phyloP scores from a whole-genome alignment of 2,888 invertebrate genomes.

The Gortyna flavago region DNA sequence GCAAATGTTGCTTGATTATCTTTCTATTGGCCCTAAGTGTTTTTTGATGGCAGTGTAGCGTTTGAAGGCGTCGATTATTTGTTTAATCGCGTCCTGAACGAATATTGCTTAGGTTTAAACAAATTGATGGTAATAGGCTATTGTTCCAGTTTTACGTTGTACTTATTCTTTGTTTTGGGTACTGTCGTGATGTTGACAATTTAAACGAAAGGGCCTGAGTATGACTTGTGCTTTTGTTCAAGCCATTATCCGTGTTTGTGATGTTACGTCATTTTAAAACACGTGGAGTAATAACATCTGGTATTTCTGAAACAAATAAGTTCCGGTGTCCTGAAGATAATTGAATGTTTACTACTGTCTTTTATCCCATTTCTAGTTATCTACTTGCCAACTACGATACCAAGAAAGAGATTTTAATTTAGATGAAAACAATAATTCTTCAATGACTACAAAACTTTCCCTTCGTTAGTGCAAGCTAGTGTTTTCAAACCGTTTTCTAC shows the following conservation, averaged over 20 bases:
- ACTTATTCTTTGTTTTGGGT: slow-evolving; percentile 23
- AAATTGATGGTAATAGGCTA: slow-evolving; percentile 26
- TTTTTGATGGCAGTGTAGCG: slow-evolving; percentile 80
- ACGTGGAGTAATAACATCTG: slow-evolving; percentile 34
- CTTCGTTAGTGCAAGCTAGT: slow-evolving; percentile 71
- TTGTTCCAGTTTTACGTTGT: slow-evolving; percentile 15
- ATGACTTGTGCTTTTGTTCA: slow-evolving; percentile 66
- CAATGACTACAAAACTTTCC: slow-evolving; percentile 72
- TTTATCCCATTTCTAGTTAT: background rate
- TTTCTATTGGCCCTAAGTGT: slow-evolving; percentile 81
- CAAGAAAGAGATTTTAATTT: slow-evolving; percentile 25
- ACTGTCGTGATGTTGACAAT: slow-evolving; percentile 18
- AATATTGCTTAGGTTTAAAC: slow-evolving; percentile 38
- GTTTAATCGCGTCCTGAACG: slow-evolving; percentile 44
- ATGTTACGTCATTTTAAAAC: slow-evolving; percentile 42
- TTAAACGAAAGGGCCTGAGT: slow-evolving; percentile 17
- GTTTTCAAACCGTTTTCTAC: slow-evolving; percentile 76
- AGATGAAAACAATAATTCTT: slow-evolving; percentile 52
- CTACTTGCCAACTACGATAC: background rate
- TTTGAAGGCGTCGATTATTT: slow-evolving; percentile 66
- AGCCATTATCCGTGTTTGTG: slow-evolving; percentile 62
- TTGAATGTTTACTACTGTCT: background rate
- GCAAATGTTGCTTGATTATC: slow-evolving; percentile 76
- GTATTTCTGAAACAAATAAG: slow-evolving; percentile 10
- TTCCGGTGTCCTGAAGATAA: slow-evolving; percentile 1